Evolutionary conservation across 1,140 invertebrate genomes (phyloP).

Genomic region (Tetragnatha versicolor): DNA sequence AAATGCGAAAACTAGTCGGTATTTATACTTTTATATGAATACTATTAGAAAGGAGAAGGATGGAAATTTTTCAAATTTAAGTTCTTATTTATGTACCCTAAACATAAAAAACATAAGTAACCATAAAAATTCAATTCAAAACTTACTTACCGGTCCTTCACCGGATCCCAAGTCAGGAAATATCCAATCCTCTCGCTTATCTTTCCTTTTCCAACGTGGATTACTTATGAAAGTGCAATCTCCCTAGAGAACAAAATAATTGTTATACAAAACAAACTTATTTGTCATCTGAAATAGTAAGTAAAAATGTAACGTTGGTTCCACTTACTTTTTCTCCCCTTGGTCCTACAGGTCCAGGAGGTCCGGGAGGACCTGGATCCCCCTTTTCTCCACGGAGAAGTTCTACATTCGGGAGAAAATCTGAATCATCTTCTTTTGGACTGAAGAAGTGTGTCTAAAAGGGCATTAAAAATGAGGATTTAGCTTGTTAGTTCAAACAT

Average conservation of each 20-base stretch:
- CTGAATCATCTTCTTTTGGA: conserved; percentile 4
- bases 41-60: too few relatives aligned
- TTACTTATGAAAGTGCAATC: conserved; percentile 41
- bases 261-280: background rate
- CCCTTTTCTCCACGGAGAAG: conserved; percentile 42
- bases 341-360: conserved; percentile 28
- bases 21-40: too few relatives aligned
- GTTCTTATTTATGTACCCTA: too few relatives aligned
- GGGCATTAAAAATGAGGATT: background rate
- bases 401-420: conserved; percentile 28
- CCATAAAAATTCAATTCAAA: too few relatives aligned
- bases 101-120: too few relatives aligned
- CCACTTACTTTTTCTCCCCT: conserved; percentile 43
- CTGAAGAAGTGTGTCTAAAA: conserved; percentile 36
- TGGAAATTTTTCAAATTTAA: too few relatives aligned
- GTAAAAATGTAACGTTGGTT: background rate
- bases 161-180: conserved; percentile 41
- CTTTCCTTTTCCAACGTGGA: conserved; percentile 43
- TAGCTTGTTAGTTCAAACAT: background rate
- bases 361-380: conserved; percentile 25
- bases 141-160: conserved; percentile 39
- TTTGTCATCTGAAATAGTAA: background rate
- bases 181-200: conserved; percentile 31
- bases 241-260: conserved; percentile 2
- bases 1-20: too few relatives aligned